Percentiles rank a stretch among this genome's conserved stretches.
Conservation (phyloP, 2,113 vertebrate genomes). For the Pluvialis apricaria region DNA sequence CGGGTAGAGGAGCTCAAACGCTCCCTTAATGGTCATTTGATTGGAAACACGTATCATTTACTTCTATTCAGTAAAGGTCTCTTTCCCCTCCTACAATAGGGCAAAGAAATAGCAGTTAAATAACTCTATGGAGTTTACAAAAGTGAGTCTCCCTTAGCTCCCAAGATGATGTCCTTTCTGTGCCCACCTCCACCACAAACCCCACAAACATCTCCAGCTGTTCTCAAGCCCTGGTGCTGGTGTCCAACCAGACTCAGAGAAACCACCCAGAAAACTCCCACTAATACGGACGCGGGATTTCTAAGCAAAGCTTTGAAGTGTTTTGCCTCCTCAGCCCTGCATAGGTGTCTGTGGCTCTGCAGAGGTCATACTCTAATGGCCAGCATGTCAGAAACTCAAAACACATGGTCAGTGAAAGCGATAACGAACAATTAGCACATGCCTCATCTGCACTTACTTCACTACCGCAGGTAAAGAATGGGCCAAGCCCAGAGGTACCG, state of each 20-base stretch:
- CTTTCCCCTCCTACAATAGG: neutral
- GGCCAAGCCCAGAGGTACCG: conserved; percentile 51
- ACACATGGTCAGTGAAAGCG: neutral
- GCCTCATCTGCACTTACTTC: conserved; percentile 58
- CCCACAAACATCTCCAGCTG: neutral
- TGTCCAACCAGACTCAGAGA: accelerated
- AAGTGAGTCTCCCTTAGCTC: neutral
- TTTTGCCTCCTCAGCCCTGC: neutral
- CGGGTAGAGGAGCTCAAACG: neutral
- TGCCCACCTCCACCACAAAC: neutral
- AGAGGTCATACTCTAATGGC: neutral
- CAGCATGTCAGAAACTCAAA: neutral
- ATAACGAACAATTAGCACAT: conserved; percentile 24
- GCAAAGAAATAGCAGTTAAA: neutral
- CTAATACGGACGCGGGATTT: accelerated
- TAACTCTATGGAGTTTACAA: neutral
- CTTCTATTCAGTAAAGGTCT: neutral
- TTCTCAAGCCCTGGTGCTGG: accelerated
- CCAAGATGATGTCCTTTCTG: neutral
- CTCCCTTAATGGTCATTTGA: neutral
- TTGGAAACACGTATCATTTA: neutral
- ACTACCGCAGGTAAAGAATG: conserved; percentile 53
- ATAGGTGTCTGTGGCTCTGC: neutral
- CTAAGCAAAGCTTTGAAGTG: neutral
- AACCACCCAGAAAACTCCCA: neutral